Evolutionary conservation across 2,888 invertebrate species (phyloP), one percentile per base, ranked within the genome.

Genomic region (Terebella lapidaria): DNA sequence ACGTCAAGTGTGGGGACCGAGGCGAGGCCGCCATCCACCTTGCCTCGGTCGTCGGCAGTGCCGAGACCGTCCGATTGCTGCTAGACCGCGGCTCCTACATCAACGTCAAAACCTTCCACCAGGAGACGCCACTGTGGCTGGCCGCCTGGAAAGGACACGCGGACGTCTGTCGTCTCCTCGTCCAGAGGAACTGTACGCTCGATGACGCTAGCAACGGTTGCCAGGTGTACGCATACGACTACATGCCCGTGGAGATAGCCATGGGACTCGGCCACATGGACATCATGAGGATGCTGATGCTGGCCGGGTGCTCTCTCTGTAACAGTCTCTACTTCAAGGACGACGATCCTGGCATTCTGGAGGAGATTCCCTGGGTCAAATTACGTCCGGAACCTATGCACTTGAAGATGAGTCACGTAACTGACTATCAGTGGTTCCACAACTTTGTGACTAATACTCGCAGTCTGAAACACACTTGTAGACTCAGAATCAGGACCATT

Each of bases 71-170:
- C 18, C 10, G 29, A n/a, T n/a, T 53, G 5, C 57, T 63, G 26
- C 51, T 61, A 4, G 53, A 59, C 1, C 27, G 28, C 26, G 64
- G 64, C 1, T 46, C 64, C 2, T 56, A 64, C 27, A 46, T 66
- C 26, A 62, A 66, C 58, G 45, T 30, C 22, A 5, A 30, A 29
- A 64, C 63, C n/a, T 27, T 54, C n/a, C 54, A 59, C 42, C 55
- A 64, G 25, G 64, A 64, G 45, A 66, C 57, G 2, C n/a, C 55
- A 3, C 56, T 66, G 24, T 64, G 63, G 66, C 54, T 66, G 29
- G 66, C 64, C 20, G 61, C 51, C 5, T 61, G 61, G 61, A 64
- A 64, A 28, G 59, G 59, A 18, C 63, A 64, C 42, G 54, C 28
- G 29, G 58, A 64, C 47, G 47, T 59, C 4, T 46, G 45, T 1